Evolutionary conservation across 2,113 vertebrate species (phyloP).

Genomic region (Aldabrachelys gigantea): DNA sequence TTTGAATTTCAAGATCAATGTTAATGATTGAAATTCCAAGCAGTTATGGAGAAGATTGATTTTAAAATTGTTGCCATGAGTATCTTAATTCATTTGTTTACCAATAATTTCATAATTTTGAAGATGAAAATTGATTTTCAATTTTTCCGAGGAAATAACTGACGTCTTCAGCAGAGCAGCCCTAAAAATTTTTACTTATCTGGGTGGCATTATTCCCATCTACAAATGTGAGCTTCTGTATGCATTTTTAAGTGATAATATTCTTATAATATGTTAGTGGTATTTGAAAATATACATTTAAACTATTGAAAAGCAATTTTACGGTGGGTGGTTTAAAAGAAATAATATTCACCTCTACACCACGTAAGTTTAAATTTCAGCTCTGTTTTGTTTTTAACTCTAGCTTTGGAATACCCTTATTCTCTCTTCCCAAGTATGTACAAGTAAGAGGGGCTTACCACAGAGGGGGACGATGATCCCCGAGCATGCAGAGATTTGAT

Average conservation of each 20-base stretch:
- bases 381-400: neutral
- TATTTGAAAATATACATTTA: neutral
- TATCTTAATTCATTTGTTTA: neutral
- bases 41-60: neutral
- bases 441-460: neutral
- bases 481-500: neutral
- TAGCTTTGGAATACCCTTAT: neutral
- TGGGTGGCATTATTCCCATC: neutral
- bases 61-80: neutral
- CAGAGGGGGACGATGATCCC: neutral
- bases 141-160: neutral
- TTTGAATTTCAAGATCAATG: neutral
- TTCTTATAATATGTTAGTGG: neutral
- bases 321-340: neutral
- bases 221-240: neutral
- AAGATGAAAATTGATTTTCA: neutral
- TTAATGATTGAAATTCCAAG: neutral
- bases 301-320: neutral
- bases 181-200: neutral
- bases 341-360: neutral
- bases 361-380: neutral
- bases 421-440: neutral
- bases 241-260: neutral
- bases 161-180: neutral
- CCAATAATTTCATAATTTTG: neutral